Conservation (phyloP, 2,797 vertebrate genomes). For the Acanthornis magna region DNA sequence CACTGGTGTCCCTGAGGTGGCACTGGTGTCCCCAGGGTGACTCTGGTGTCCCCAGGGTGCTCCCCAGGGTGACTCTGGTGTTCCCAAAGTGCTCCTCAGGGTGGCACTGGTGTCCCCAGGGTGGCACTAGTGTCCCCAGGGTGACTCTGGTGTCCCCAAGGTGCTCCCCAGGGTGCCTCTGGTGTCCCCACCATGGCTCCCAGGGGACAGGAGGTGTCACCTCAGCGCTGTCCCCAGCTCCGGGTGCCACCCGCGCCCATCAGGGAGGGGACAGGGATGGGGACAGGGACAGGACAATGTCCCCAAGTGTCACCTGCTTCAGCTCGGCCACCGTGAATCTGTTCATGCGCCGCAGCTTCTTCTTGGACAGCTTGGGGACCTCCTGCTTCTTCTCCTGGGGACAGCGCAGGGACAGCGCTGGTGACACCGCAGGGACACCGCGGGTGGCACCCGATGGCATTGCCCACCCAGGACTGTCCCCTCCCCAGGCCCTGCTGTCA, state of each 20-base stretch:
- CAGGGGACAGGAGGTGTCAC: background rate
- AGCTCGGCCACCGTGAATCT: slow-evolving; percentile 92
- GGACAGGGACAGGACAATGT: rapidly evolving
- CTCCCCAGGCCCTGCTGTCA: background rate
- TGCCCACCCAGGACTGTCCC: background rate
- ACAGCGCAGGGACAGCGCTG: rapidly evolving
- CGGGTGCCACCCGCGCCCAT: rapidly evolving
- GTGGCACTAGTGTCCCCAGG: too few species aligned
- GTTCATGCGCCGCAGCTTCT: slow-evolving; percentile 94
- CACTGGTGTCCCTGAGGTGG: too few species aligned
- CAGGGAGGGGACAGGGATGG: rapidly evolving
- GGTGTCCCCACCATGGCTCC: background rate
- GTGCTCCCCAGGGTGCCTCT: too few species aligned
- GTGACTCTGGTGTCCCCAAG: too few species aligned
- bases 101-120: background rate
- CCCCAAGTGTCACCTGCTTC: slow-evolving; percentile 83
- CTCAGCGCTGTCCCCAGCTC: rapidly evolving
- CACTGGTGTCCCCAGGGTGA: too few species aligned
- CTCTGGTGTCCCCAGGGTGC: too few species aligned
- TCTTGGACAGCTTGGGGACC: slow-evolving; percentile 90
- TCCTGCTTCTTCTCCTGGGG: slow-evolving; percentile 84
- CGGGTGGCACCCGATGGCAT: background rate
- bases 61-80: too few species aligned
- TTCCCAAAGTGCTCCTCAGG: too few species aligned
- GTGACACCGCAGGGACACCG: background rate